Percentiles rank a stretch among this genome's conserved stretches.
These are phyloP conservation scores for Nestor notabilis DNA, from an alignment of 2,113 vertebrate species.

Conservation along the genomic window DNA sequence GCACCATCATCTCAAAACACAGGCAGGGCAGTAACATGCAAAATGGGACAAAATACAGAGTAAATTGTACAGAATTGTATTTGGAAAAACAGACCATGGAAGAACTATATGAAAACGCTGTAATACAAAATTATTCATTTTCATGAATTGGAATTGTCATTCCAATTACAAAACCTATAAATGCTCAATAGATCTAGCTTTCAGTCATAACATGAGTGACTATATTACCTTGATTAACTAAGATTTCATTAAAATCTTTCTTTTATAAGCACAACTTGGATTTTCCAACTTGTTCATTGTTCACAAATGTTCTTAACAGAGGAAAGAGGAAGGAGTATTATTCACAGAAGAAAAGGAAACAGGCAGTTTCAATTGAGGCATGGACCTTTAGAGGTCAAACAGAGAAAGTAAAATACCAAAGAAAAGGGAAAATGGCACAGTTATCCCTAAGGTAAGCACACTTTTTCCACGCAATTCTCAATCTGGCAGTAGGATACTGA, in stretches of 20 bases:
- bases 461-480: not conserved
- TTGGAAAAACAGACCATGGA: not conserved
- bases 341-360: not conserved
- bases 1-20: not conserved
- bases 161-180: not conserved
- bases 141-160: not conserved
- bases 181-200: not conserved
- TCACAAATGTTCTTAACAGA: not conserved
- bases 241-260: not conserved
- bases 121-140: not conserved
- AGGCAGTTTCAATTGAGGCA: not conserved
- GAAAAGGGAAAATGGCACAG: not conserved
- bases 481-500: not conserved
- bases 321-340: not conserved
- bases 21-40: not conserved
- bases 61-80: not conserved
- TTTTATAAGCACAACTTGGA: not conserved
- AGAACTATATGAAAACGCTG: not conserved
- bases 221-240: not conserved
- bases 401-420: not conserved
- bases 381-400: not conserved
- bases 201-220: not conserved
- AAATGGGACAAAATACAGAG: not conserved
- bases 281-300: not conserved
- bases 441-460: not conserved